Evolutionary conservation across 2,888 invertebrate species (phyloP).

Genomic region (Drosophila stalkeri): DNA sequence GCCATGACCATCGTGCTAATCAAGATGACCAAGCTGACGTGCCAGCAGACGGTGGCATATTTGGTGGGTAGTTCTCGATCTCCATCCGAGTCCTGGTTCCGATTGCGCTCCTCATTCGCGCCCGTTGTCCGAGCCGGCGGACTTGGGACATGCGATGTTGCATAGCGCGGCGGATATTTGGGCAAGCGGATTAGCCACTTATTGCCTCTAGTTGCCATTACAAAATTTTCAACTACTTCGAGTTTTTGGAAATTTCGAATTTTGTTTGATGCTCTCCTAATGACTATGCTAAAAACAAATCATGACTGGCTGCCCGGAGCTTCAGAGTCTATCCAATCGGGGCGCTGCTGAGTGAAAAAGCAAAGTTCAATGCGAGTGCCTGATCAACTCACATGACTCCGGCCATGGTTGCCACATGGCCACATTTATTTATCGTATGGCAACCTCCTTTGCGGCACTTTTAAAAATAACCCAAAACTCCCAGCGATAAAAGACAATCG

Average conservation of each 20-base stretch:
- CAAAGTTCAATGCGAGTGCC: constrained; percentile 7
- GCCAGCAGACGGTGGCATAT: constrained; percentile 41
- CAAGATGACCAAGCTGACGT: constrained; percentile 46
- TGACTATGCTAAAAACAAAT: constrained; percentile 11
- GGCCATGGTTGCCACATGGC: constrained; percentile 24
- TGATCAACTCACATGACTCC: neutral
- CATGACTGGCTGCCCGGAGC: constrained; percentile 15
- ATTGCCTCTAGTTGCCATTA: constrained; percentile 25
- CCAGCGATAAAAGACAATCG: constrained; percentile 38
- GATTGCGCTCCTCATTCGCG: neutral
- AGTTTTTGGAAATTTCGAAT: constrained; percentile 15
- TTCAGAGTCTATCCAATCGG: neutral
- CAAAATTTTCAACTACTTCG: constrained; percentile 28
- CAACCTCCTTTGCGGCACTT: constrained; percentile 8
- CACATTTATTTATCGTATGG: constrained; percentile 9
- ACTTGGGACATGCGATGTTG: neutral
- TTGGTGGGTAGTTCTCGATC: constrained; percentile 1
- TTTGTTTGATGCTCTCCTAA: constrained; percentile 11
- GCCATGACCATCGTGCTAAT: constrained; percentile 40
- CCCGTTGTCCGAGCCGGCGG: neutral
- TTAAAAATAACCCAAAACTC: constrained; percentile 43
- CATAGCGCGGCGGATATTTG: constrained; percentile 14
- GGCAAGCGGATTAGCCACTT: constrained; percentile 7
- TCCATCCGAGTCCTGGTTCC: neutral
- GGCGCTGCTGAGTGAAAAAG: constrained; percentile 15